Conservation (phyloP, 2,113 vertebrate genomes). For the Sorex fumeus region DNA sequence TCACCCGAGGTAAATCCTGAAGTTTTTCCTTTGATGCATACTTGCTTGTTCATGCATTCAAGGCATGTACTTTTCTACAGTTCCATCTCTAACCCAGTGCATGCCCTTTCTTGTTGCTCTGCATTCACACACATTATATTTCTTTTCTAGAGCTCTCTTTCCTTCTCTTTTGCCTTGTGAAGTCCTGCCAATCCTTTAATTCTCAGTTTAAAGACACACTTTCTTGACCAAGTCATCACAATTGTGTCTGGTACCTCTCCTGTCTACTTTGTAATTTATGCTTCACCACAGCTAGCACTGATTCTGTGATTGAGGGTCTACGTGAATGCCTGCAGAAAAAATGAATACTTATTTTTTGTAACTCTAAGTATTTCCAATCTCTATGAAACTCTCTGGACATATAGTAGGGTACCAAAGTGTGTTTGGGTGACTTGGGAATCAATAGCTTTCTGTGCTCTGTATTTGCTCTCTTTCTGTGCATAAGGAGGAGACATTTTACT, state of each 20-base stretch:
- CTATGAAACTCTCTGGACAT: not conserved
- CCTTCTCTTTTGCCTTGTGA: not conserved
- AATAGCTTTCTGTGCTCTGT: not conserved
- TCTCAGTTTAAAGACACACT: slow-evolving; percentile 9
- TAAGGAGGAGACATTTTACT: slow-evolving; percentile 30
- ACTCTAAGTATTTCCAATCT: not conserved
- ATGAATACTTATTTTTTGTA: not conserved
- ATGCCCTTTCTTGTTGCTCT: not conserved
- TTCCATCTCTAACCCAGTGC: too few species aligned
- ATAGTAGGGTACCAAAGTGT: not conserved
- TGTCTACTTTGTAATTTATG: not conserved
- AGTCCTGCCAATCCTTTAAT: not conserved
- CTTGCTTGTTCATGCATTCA: too few species aligned
- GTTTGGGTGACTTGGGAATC: slow-evolving; percentile 18
- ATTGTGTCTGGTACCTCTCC: not conserved
- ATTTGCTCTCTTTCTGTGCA: not conserved
- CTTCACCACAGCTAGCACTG: not conserved
- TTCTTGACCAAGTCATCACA: not conserved
- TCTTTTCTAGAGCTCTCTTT: not conserved
- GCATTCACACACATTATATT: not conserved
- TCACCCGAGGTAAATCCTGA: not conserved
- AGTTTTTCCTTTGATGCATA: not conserved
- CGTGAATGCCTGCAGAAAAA: not conserved
- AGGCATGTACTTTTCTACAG: too few species aligned
- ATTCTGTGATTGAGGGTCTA: not conserved